These are phyloP conservation scores for Cheilosia grossa DNA, from an alignment of 2,888 invertebrate species.

Conservation along the genomic window DNA sequence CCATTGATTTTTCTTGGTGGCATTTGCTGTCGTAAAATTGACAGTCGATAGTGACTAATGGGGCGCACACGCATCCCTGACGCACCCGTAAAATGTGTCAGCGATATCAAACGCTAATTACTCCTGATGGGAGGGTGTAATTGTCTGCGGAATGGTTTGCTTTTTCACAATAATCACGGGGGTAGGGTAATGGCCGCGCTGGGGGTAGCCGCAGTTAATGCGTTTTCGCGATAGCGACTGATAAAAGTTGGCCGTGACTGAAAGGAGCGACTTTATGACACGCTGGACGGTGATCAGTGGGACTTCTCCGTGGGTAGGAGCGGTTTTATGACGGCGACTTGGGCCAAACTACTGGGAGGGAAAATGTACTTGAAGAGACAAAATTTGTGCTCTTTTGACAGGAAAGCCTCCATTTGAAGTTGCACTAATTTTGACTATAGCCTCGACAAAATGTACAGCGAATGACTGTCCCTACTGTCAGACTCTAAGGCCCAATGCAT, in stretches of 20 bases:
- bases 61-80: slow-evolving; percentile 59
- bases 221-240: slow-evolving; percentile 27
- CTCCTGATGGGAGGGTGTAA: slow-evolving; percentile 27
- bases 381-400: too few relatives aligned
- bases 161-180: slow-evolving; percentile 47
- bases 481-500: too few relatives aligned
- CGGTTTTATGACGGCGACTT: too few relatives aligned
- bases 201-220: slow-evolving; percentile 29
- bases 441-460: too few relatives aligned
- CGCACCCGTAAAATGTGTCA: slow-evolving; percentile 58
- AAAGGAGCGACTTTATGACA: not conserved
- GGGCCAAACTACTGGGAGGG: too few relatives aligned
- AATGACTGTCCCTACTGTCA: too few relatives aligned
- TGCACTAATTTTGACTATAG: too few relatives aligned
- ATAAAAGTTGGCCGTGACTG: not conserved
- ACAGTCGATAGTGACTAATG: slow-evolving; percentile 67
- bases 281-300: slow-evolving; percentile 1
- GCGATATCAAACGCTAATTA: slow-evolving; percentile 47
- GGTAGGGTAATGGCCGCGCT: slow-evolving; percentile 9
- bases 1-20: slow-evolving; percentile 52
- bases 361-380: too few relatives aligned
- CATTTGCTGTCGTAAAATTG: slow-evolving; percentile 57
- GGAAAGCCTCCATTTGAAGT: too few relatives aligned
- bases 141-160: slow-evolving; percentile 25
- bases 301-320: not conserved